Base-by-base conservation (phyloP, 2,888 invertebrate species). In the Cephus pygmeus region DNA sequence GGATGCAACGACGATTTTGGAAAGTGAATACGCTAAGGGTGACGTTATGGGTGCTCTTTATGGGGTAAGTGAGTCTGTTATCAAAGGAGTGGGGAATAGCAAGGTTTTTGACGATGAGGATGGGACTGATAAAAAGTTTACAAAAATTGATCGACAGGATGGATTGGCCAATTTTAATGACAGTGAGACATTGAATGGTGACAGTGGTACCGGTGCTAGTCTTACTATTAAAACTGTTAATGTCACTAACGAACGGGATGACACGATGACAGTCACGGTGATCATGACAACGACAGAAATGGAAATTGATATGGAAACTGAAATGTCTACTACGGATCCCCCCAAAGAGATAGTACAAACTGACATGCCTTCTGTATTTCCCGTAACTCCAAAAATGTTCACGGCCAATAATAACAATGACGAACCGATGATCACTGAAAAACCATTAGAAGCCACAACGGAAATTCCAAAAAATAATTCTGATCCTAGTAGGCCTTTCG, bases 321-420 rank as follows among this genome's bases (percentile, higher is more conserved):
- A 11, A 69, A 12, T 73, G 15, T n/a, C 69, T 69, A 77, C 73
- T 56, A 79, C 78, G 34, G 78, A 80, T 56, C 73, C 69, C 69
- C 73, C 40, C 69, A 75, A 33, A 6, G 74, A 77, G 36, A 77
- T 36, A 77, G 77, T 77, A 69, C 77, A 77, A 74, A 78, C 40
- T 34, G 71, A 73, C 6, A 76, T 81, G 73, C 68, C 81, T 30
- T 83, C 87, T 9, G 81, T 84, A 69, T 88, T 88, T 76, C 87
- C 89, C 56, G 88, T 88, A 56, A 89, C 89, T 4, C 88, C 88
- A 73, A 83, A 81, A 81, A 83, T 84, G 77, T 75, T 83, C 74
- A 73, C 79, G 68, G 81, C 83, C 35, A 33, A 30, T 23, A 36
- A 75, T 23, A 75, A 35, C 56, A 56, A 23, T 56, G 23, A 23